Evolutionary conservation across 2,113 vertebrate species (phyloP).

Genomic region (Cebidichthys violaceus): DNA sequence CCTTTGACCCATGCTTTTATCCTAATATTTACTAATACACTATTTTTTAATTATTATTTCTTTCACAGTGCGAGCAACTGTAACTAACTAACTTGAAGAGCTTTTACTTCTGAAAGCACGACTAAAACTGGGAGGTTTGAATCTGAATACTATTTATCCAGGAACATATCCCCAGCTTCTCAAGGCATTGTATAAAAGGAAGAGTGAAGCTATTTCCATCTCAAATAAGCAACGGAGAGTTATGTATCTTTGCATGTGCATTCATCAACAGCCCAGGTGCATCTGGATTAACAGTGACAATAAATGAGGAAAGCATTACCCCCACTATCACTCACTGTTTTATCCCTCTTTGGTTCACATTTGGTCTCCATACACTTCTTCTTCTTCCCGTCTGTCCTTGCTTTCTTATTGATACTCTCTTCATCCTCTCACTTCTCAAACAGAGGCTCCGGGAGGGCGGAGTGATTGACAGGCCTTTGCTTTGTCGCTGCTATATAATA

Average conservation of each 20-base stretch:
- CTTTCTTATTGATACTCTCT: slow-evolving; percentile 36
- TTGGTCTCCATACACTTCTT: background rate
- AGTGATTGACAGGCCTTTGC: slow-evolving; percentile 64
- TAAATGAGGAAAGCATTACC: background rate
- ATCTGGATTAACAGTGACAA: slow-evolving; percentile 1
- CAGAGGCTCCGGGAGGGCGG: slow-evolving; percentile 45
- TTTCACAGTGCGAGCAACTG: background rate
- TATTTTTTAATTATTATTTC: background rate
- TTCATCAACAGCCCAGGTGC: background rate
- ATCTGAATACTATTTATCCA: slow-evolving; percentile 1
- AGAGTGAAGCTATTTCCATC: slow-evolving; percentile 20
- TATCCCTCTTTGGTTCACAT: background rate
- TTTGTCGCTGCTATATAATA: slow-evolving; percentile 53
- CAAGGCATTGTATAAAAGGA: slow-evolving; percentile 16
- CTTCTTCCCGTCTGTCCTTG: background rate
- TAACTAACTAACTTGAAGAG: background rate
- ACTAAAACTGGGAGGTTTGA: background rate
- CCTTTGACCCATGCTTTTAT: background rate
- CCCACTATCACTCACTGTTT: background rate
- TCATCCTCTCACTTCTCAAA: slow-evolving; percentile 43
- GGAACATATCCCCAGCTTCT: slow-evolving; percentile 17
- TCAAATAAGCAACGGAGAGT: background rate
- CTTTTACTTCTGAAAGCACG: background rate
- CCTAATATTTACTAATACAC: background rate
- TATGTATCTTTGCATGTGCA: background rate